phyloP scores from a whole-genome alignment of 2,113 vertebrate genomes.

The Phycodurus eques region DNA sequence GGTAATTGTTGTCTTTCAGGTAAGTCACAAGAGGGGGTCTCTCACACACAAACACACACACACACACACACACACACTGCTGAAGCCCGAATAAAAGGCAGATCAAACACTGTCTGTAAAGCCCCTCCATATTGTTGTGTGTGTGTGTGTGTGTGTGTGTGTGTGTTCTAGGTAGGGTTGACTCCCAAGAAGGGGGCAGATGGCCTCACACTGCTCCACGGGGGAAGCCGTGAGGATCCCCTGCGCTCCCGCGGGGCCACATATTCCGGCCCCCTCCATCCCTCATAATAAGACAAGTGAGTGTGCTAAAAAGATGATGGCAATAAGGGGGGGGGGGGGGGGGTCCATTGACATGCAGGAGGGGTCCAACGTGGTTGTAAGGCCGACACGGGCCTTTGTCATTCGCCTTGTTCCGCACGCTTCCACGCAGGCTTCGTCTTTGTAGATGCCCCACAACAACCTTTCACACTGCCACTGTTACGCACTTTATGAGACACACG shows the following conservation, averaged over 20 bases:
- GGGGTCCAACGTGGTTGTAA: slow-evolving; percentile 43
- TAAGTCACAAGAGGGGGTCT: no score
- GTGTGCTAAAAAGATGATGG: background rate
- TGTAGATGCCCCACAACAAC: slow-evolving; percentile 11
- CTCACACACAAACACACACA: no score
- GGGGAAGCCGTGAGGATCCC: slow-evolving; percentile 67
- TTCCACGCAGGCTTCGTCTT: slow-evolving; percentile 48
- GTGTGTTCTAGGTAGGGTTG: slow-evolving; percentile 55
- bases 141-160: slow-evolving; percentile 13
- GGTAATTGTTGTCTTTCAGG: no score
- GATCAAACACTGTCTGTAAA: slow-evolving; percentile 71
- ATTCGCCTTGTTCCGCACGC: slow-evolving; percentile 64
- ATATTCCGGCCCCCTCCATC: slow-evolving; percentile 37
- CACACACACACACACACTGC: no score
- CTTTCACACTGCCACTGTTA: slow-evolving; percentile 48
- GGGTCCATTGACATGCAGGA: slow-evolving; percentile 35
- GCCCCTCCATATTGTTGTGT: slow-evolving; percentile 53
- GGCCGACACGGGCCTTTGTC: slow-evolving; percentile 55
- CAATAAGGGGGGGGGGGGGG: background rate
- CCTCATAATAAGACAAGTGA: background rate
- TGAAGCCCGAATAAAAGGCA: slow-evolving; percentile 10
- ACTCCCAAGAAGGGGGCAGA: slow-evolving; percentile 57
- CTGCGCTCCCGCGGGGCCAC: slow-evolving; percentile 54
- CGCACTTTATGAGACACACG: background rate
- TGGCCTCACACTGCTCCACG: slow-evolving; percentile 66